A percentile compares a stretch with the other conserved stretches of the same genome.
Conservation (phyloP, 2,888 invertebrate genomes). For the Euphydryas editha region DNA sequence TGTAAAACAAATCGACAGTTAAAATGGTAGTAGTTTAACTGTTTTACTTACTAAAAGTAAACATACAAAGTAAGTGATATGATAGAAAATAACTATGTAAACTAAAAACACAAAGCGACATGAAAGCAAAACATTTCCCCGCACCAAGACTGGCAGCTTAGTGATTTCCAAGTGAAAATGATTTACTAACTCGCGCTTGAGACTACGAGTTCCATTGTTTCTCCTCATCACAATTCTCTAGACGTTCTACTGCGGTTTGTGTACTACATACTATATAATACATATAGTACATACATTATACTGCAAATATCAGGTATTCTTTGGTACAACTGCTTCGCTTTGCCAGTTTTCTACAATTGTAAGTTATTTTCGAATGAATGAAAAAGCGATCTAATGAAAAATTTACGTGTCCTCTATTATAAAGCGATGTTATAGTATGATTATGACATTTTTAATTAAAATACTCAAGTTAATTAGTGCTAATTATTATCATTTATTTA, state of each 20-base stretch:
- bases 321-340: not conserved
- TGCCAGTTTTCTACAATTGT: constrained; percentile 3
- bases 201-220: constrained; percentile 56
- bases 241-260: constrained; percentile 50
- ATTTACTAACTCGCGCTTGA: constrained; percentile 60
- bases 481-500: too few relatives aligned
- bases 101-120: constrained; percentile 16
- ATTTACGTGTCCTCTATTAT: not conserved
- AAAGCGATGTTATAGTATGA: not conserved
- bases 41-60: not conserved
- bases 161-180: constrained; percentile 58
- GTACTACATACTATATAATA: constrained; percentile 7
- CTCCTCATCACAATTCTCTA: constrained; percentile 65
- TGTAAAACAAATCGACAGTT: too few relatives aligned
- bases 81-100: constrained; percentile 12
- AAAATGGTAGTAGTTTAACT: too few relatives aligned
- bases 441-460: too few relatives aligned
- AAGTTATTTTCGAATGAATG: constrained; percentile 3
- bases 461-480: too few relatives aligned
- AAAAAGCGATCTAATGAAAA: not conserved
- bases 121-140: constrained; percentile 34
- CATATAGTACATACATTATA: constrained; percentile 11
- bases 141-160: constrained; percentile 48
- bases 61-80: not conserved
- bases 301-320: constrained; percentile 15